These are phyloP conservation scores for Bujurquina vittata DNA, from an alignment of 2,113 vertebrate species.

Conservation along the genomic window DNA sequence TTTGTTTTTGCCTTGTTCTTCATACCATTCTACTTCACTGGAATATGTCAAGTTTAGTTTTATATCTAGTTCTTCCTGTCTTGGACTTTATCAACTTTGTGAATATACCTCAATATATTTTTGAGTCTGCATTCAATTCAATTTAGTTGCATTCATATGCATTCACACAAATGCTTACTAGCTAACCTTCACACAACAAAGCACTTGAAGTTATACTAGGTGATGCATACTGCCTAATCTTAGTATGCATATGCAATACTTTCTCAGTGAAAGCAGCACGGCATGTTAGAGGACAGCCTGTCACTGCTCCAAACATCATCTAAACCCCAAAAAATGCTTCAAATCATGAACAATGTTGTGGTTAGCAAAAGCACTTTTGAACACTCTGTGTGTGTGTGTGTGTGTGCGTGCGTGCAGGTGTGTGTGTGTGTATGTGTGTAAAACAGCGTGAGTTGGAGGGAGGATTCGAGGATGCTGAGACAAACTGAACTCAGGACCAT, in stretches of 20 bases:
- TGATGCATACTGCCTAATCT: neutral
- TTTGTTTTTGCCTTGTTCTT: neutral
- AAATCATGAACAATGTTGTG: too few relatives aligned
- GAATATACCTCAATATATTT: neutral
- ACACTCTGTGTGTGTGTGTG: too few relatives aligned
- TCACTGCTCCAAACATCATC: too few relatives aligned
- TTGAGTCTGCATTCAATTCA: neutral
- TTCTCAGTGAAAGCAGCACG: neutral
- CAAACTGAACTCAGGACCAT: neutral
- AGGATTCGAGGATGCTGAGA: neutral
- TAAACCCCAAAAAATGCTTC: too few relatives aligned
- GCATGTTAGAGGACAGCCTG: fast-evolving
- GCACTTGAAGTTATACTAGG: too few relatives aligned
- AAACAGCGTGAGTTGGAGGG: neutral
- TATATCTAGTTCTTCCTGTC: neutral
- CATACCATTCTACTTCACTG: neutral
- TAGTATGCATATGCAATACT: fast-evolving
- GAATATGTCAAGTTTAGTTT: neutral
- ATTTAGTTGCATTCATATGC: too few relatives aligned
- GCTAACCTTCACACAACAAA: too few relatives aligned
- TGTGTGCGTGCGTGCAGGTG: too few relatives aligned
- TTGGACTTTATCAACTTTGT: too few relatives aligned
- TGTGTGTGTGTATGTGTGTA: too few relatives aligned
- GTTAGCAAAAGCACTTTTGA: too few relatives aligned
- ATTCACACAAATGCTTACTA: too few relatives aligned